Evolutionary conservation across 1,140 invertebrate species (phyloP).

Genomic region (Diorhabda carinulata): DNA sequence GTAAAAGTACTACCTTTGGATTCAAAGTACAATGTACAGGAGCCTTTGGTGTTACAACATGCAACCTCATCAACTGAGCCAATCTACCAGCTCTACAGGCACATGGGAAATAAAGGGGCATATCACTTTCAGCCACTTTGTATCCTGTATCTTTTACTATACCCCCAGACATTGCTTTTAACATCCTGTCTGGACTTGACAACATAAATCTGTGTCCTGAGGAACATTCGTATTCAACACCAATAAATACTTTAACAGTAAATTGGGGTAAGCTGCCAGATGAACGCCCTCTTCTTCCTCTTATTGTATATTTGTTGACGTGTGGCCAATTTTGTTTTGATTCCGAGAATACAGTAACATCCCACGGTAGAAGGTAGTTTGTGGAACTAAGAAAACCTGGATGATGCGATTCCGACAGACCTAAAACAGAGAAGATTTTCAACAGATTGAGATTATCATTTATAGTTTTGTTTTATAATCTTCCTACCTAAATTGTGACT

Average conservation of each 20-base stretch:
- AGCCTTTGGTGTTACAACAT: slow-evolving; percentile 88
- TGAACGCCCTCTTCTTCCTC: slow-evolving; percentile 36
- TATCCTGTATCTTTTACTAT: slow-evolving; percentile 81
- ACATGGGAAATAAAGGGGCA: slow-evolving; percentile 88
- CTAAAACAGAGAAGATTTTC: slow-evolving; percentile 42
- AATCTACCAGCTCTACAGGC: slow-evolving; percentile 75
- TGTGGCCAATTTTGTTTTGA: slow-evolving; percentile 38
- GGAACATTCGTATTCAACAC: slow-evolving; percentile 95
- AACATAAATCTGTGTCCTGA: slow-evolving; percentile 87
- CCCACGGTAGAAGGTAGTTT: slow-evolving; percentile 93
- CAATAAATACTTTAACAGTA: slow-evolving; percentile 91
- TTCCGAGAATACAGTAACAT: slow-evolving; percentile 68
- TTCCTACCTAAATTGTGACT: slow-evolving; percentile 68
- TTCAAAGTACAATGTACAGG: slow-evolving; percentile 85
- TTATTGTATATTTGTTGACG: slow-evolving; percentile 31
- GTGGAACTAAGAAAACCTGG: slow-evolving; percentile 85
- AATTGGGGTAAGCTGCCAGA: slow-evolving; percentile 53
- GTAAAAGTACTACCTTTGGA: slow-evolving; percentile 58
- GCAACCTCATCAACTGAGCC: slow-evolving; percentile 89
- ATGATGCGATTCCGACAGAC: slow-evolving; percentile 69
- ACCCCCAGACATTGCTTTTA: slow-evolving; percentile 71
- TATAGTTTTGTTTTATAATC: too few species aligned
- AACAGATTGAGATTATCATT: too few species aligned
- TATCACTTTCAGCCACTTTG: slow-evolving; percentile 77
- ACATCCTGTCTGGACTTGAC: slow-evolving; percentile 79